phyloP scores from a whole-genome alignment of 2,113 vertebrate genomes.

The Pseudopodoces humilis region DNA sequence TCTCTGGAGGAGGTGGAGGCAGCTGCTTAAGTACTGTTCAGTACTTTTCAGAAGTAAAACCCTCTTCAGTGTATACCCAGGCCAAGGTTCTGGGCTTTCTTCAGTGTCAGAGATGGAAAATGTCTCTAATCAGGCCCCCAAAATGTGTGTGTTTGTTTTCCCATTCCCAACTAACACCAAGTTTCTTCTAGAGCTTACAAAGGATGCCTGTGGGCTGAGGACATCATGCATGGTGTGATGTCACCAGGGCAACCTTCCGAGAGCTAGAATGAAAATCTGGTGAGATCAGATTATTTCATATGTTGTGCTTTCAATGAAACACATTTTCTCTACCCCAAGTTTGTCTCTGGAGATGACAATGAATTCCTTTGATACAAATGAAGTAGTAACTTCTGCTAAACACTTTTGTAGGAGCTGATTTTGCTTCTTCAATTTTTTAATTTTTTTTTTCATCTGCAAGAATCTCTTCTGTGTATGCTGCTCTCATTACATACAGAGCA shows the following conservation, averaged over 20 bases:
- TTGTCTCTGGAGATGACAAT: slow-evolving; percentile 33
- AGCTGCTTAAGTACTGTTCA: background rate
- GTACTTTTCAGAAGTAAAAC: background rate
- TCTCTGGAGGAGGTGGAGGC: background rate
- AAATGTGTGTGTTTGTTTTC: accelerated
- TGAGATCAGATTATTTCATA: slow-evolving; percentile 58
- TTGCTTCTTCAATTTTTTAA: background rate
- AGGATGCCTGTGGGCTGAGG: slow-evolving; percentile 17
- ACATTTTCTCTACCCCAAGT: background rate
- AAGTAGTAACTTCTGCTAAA: background rate
- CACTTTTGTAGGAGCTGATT: background rate
- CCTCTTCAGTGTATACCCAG: background rate
- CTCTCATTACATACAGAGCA: background rate
- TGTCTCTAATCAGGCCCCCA: background rate
- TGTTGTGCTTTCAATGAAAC: slow-evolving; percentile 2
- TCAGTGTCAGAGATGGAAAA: background rate
- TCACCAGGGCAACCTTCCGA: slow-evolving; percentile 38
- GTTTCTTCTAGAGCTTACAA: background rate
- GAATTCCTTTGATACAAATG: slow-evolving; percentile 19
- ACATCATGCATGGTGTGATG: slow-evolving; percentile 7
- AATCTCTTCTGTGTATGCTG: background rate
- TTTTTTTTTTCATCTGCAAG: background rate
- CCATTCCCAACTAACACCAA: background rate
- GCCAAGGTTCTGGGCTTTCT: background rate
- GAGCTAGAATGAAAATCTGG: slow-evolving; percentile 5